Evolutionary conservation across 2,888 invertebrate genomes (phyloP), one percentile per base, ranked within the genome.

Genomic region (Paralinhomoeus sp.): DNA sequence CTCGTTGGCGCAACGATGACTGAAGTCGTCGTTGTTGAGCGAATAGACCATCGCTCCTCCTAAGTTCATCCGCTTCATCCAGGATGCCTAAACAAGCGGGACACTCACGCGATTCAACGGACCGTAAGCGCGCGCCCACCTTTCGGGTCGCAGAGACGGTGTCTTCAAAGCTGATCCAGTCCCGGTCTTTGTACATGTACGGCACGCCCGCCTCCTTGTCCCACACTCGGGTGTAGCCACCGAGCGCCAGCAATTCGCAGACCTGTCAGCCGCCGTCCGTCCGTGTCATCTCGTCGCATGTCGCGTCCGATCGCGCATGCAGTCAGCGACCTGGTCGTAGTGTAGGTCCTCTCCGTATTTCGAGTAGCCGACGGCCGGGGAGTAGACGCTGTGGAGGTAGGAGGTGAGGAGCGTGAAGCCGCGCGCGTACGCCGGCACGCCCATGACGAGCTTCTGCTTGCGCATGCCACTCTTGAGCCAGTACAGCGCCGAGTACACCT

Each of bases 381-480:
- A 46, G 36, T 50, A 53, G 2, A 49, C 49, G 38, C 42, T 45
- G 21, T 50, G 45, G 1, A 50, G 33, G 37, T 45, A 49, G 13
- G 37, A 37, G 17, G 45, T 80, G 0, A 75, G 68, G 40, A 84
- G 66, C 36, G 68, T 72, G 56, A 74, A 82, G 3, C 76, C 73
- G 58, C 82, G 81, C 0, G 81, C 84, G 60, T 82, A 87, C 1
- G 80, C 79, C 5, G 87, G 84, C 54, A 85, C 70, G 0, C 85
- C 85, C 1, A 85, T 69, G 13, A 82, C 73, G 20, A 85, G 73
- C 63, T 83, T 84, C 37, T 72, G 69, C 34, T 69, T 69, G 20
- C 77, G 76, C 64, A 87, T 72, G 13, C 85, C 84, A 53, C 75
- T 73, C 1, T 65, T 58, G 17, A 74, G 57, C 75, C 82, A 85